phyloP scores from a whole-genome alignment of 1,140 invertebrate species.

The Aplysia californica region DNA sequence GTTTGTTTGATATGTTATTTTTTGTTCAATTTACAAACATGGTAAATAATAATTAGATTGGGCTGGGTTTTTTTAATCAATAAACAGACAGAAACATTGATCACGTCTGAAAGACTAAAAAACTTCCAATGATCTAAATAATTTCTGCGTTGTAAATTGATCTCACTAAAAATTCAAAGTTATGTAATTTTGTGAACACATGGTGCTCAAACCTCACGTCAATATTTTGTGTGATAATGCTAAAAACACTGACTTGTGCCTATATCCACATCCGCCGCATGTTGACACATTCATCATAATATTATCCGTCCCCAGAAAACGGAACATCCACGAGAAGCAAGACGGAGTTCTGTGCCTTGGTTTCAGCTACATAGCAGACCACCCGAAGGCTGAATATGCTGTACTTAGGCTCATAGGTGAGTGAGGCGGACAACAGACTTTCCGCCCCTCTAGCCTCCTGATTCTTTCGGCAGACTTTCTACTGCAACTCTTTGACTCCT shows the following conservation, averaged over 20 bases:
- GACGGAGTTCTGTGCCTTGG: constrained; percentile 46
- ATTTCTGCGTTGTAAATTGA: neutral
- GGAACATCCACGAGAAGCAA: constrained; percentile 8
- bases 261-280: neutral
- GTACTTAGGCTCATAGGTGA: constrained; percentile 44
- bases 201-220: neutral
- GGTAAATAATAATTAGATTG: no score
- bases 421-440: neutral
- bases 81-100: neutral
- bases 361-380: constrained; percentile 38
- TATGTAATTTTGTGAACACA: neutral
- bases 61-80: no score
- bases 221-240: neutral
- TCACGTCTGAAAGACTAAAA: neutral
- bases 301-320: neutral
- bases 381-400: constrained; percentile 39
- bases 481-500: no score
- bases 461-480: no score
- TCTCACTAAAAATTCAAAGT: neutral
- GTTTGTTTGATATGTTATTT: neutral
- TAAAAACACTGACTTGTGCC: neutral
- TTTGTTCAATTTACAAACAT: neutral
- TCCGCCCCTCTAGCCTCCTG: no score
- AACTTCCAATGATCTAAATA: neutral
- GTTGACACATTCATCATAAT: neutral